Evolutionary conservation across 2,113 vertebrate genomes (phyloP).

Genomic region (Hiodon alosoides): DNA sequence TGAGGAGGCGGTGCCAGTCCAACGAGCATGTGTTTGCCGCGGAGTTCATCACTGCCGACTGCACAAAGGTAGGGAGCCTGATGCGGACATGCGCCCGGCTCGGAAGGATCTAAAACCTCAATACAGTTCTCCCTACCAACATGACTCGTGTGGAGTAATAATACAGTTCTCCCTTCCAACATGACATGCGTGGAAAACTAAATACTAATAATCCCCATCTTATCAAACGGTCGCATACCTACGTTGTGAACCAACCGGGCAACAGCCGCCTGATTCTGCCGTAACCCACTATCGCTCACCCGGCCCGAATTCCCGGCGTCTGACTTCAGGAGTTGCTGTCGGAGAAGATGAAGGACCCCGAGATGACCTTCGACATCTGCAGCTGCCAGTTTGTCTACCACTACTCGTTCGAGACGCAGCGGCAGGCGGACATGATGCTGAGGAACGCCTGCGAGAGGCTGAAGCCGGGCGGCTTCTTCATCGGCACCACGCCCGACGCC

Average conservation of each 20-base stretch:
- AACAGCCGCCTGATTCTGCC: not conserved
- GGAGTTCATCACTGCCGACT: conserved; percentile 89
- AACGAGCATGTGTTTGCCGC: conserved; percentile 76
- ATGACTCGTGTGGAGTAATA: no score
- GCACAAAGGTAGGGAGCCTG: conserved; percentile 71
- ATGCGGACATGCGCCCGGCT: not conserved
- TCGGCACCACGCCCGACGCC: conserved; percentile 94
- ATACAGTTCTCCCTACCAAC: no score
- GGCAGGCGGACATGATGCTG: conserved; percentile 90
- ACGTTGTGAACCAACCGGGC: no score
- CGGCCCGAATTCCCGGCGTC: no score
- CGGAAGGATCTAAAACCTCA: no score
- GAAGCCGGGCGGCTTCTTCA: conserved; percentile 87
- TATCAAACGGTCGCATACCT: no score
- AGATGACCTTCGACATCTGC: conserved; percentile 80
- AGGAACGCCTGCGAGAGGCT: conserved; percentile 89
- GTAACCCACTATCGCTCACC: not conserved
- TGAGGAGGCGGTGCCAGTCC: conserved; percentile 70
- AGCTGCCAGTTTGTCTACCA: conserved; percentile 97
- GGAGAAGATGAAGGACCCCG: conserved; percentile 68
- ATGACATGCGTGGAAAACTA: no score
- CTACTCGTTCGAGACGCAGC: conserved; percentile 88
- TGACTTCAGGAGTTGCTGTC: conserved; percentile 73
- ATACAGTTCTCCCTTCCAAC: no score
- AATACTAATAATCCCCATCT: no score